A percentile compares a stretch with the other conserved stretches of the same genome.
These are phyloP conservation scores for Drosophila merina DNA, from an alignment of 2,888 invertebrate species.

Conservation along the genomic window DNA sequence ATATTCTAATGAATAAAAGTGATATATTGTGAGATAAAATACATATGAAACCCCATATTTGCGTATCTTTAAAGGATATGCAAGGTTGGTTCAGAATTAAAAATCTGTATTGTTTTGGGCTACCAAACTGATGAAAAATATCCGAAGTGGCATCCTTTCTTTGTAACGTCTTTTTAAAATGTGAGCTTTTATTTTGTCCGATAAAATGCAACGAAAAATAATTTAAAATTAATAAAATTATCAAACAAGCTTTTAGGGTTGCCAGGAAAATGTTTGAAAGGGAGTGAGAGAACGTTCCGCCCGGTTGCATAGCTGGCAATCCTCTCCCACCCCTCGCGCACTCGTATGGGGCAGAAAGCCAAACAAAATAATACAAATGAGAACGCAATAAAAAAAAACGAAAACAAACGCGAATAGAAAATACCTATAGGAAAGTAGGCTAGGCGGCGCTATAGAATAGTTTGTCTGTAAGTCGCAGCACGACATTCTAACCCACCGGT, in stretches of 20 bases:
- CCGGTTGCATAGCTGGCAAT: conserved; percentile 34
- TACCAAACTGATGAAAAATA: background rate
- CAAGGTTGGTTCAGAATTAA: background rate
- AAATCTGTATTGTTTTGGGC: background rate
- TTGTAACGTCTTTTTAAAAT: background rate
- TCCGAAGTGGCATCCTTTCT: background rate
- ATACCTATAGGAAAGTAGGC: conserved; percentile 55
- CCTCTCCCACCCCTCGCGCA: conserved; percentile 21
- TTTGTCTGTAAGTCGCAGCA: conserved; percentile 53
- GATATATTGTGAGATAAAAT: too few relatives aligned
- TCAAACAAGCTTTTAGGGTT: too few relatives aligned
- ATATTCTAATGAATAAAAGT: too few relatives aligned
- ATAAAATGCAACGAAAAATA: background rate
- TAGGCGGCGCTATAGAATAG: conserved; percentile 47
- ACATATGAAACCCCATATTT: too few relatives aligned
- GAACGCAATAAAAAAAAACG: conserved; percentile 30
- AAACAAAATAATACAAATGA: conserved; percentile 56
- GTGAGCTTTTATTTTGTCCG: background rate
- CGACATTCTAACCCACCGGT: conserved; percentile 52
- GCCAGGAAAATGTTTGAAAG: background rate
- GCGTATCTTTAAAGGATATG: too few relatives aligned
- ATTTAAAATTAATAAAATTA: too few relatives aligned
- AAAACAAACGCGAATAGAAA: conserved; percentile 21
- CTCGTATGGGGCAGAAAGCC: conserved; percentile 43
- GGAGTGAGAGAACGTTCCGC: conserved; percentile 49